Evolutionary conservation across 2,113 vertebrate genomes (phyloP).

Genomic region (Ammodytes marinus): DNA sequence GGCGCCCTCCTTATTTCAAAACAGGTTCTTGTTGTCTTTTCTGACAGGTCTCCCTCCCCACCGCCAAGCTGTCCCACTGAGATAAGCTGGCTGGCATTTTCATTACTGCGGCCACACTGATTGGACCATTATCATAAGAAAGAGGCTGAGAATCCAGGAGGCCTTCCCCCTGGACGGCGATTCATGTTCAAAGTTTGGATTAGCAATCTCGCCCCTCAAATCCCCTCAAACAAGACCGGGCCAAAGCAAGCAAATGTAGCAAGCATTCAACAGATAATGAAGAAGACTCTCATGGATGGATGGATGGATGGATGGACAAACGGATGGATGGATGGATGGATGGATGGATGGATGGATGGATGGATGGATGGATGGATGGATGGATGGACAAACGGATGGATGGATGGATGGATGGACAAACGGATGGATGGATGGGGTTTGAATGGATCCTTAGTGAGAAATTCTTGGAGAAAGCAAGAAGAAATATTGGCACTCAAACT

Average conservation of each 20-base stretch:
- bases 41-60: slow-evolving; percentile 64
- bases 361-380: slow-evolving; percentile 76
- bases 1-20: slow-evolving; percentile 56
- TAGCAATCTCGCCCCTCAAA: slow-evolving; percentile 92
- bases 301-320: slow-evolving; percentile 67
- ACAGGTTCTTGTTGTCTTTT: slow-evolving; percentile 72
- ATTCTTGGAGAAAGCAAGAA: neutral
- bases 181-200: slow-evolving; percentile 98
- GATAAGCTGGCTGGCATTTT: slow-evolving; percentile 95
- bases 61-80: slow-evolving; percentile 85
- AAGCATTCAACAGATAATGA: slow-evolving; percentile 85
- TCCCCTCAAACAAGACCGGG: slow-evolving; percentile 94
- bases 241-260: slow-evolving; percentile 86
- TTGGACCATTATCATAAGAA: slow-evolving; percentile 94
- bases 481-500: neutral
- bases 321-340: slow-evolving; percentile 79
- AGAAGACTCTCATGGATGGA: slow-evolving; percentile 63
- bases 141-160: slow-evolving; percentile 89
- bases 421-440: slow-evolving; percentile 67
- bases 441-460: neutral
- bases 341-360: slow-evolving; percentile 78
- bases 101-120: slow-evolving; percentile 83
- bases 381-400: slow-evolving; percentile 68
- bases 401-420: slow-evolving; percentile 48
- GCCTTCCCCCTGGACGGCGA: slow-evolving; percentile 83